Conservation (phyloP, 2,797 vertebrate species). For the Peromyscus aztecus region DNA sequence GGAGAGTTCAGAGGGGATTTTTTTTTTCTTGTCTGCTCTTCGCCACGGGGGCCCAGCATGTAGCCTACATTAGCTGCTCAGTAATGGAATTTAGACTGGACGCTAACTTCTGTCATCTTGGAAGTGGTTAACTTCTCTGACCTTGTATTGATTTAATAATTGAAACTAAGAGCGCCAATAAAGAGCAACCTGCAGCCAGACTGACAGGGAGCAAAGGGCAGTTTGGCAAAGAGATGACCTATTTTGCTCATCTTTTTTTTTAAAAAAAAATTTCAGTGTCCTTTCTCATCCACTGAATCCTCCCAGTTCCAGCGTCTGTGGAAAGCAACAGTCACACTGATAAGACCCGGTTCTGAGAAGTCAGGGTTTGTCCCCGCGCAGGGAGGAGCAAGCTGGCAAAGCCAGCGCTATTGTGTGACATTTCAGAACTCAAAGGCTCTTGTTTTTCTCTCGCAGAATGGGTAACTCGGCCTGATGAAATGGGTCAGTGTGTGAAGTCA, state of each 20-base stretch:
- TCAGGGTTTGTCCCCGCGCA: not conserved
- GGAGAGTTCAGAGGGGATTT: too few species aligned
- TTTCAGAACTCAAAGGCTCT: not conserved
- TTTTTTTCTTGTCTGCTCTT: not conserved
- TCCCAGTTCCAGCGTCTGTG: not conserved
- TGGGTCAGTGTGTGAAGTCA: not conserved
- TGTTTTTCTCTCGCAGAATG: not conserved
- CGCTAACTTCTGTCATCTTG: not conserved
- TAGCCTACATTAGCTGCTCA: not conserved
- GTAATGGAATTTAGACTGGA: not conserved
- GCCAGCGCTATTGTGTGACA: not conserved
- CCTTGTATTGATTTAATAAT: not conserved
- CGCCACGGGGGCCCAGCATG: not conserved
- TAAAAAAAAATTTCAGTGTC: not conserved
- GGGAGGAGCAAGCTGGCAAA: not conserved
- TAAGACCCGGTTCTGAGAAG: not conserved
- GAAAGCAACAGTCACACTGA: not conserved
- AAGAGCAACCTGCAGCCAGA: not conserved
- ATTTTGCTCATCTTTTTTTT: not conserved
- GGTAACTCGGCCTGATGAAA: not conserved
- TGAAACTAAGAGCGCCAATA: not conserved
- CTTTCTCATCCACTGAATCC: not conserved
- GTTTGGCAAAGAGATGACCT: not conserved
- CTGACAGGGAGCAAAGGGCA: constrained; percentile 32
- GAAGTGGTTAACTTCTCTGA: constrained; percentile 9